These are phyloP conservation scores for Crenuchus spilurus DNA, from an alignment of 2,797 vertebrate genomes.

Conservation along the genomic window DNA sequence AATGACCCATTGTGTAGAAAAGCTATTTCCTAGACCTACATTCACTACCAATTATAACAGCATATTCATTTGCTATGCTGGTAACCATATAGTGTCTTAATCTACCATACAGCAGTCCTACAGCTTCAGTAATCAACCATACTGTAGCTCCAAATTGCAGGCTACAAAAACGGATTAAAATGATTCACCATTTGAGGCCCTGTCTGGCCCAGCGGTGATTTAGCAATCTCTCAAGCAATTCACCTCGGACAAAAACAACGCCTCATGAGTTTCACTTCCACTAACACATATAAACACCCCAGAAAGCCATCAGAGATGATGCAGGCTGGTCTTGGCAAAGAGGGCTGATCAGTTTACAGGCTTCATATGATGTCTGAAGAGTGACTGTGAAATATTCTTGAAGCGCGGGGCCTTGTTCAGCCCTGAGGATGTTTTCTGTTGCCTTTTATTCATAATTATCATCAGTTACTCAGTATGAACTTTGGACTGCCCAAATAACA, in stretches of 20 bases:
- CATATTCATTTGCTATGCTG: slow-evolving; percentile 1
- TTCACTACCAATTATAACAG: neutral
- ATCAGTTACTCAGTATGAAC: too few relatives aligned
- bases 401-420: too few relatives aligned
- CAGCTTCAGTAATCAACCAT: slow-evolving; percentile 29
- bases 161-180: slow-evolving; percentile 36
- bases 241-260: slow-evolving; percentile 22
- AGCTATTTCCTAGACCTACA: neutral
- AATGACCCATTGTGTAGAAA: neutral
- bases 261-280: slow-evolving; percentile 14
- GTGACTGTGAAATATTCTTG: too few relatives aligned
- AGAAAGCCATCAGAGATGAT: slow-evolving; percentile 5
- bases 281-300: slow-evolving; percentile 40
- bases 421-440: too few relatives aligned
- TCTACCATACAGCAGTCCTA: slow-evolving; percentile 16
- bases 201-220: slow-evolving; percentile 14
- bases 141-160: slow-evolving; percentile 14
- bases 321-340: neutral
- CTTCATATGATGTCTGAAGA: too few relatives aligned
- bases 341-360: slow-evolving; percentile 31
- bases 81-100: slow-evolving; percentile 14
- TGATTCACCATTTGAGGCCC: slow-evolving; percentile 23
- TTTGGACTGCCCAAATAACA: too few relatives aligned
- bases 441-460: too few relatives aligned
- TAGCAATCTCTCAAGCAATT: slow-evolving; percentile 34